Conservation (phyloP, 23 tunicate species). For the Pegea sp. region DNA sequence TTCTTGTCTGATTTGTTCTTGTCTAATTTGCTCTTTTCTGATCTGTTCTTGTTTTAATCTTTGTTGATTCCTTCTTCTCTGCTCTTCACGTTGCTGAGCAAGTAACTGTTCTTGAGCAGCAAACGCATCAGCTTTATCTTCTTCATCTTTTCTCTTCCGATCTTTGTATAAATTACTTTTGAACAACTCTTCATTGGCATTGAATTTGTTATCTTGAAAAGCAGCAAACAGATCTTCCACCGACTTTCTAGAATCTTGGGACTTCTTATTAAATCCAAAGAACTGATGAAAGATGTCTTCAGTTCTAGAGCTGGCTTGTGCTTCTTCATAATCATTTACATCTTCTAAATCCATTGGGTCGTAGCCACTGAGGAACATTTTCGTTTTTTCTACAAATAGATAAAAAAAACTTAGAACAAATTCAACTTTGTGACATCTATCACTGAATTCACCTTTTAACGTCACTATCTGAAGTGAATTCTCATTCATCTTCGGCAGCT, state of each 20-base stretch:
- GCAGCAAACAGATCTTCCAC: slow-evolving; percentile 32
- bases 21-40: slow-evolving; percentile 1
- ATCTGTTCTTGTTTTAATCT: slow-evolving; percentile 6
- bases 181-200: slow-evolving; percentile 1
- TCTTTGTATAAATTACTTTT: slow-evolving; percentile 1
- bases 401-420: no score
- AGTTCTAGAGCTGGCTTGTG: slow-evolving; percentile 6
- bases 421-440: no score
- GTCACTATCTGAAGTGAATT: no score
- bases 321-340: slow-evolving; percentile 58
- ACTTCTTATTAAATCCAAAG: slow-evolving; percentile 10
- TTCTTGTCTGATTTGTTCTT: slow-evolving; percentile 10
- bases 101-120: not conserved
- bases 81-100: slow-evolving; percentile 3
- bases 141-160: slow-evolving; percentile 6
- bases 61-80: slow-evolving; percentile 1
- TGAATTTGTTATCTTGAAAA: slow-evolving; percentile 12
- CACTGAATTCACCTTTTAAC: no score
- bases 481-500: no score
- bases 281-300: slow-evolving; percentile 33
- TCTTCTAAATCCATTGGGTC: slow-evolving; percentile 71
- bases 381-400: slow-evolving; percentile 15
- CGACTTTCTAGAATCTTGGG: slow-evolving; percentile 4
- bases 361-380: slow-evolving; percentile 50
- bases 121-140: no score